phyloP scores from a whole-genome alignment of 2,797 vertebrate genomes.

The Falco peregrinus region DNA sequence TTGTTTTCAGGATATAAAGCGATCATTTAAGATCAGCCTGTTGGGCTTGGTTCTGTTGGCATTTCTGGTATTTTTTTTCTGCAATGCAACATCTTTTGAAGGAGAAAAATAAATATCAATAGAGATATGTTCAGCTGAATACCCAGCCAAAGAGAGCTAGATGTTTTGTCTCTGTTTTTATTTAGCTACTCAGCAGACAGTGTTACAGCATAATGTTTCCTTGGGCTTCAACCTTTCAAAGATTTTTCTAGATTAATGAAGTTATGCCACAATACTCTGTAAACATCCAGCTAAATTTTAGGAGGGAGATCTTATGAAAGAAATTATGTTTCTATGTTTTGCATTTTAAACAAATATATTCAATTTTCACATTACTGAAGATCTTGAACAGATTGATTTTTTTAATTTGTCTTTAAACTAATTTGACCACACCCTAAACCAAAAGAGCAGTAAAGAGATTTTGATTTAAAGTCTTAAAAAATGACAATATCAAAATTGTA shows the following conservation, averaged over 20 bases:
- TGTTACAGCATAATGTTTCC: neutral
- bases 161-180: neutral
- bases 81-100: neutral
- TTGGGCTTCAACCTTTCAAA: neutral
- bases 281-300: neutral
- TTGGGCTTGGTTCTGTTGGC: neutral
- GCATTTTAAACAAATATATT: neutral
- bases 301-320: neutral
- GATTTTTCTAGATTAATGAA: neutral
- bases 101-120: neutral
- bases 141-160: neutral
- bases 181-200: neutral
- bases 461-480: neutral
- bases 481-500: neutral
- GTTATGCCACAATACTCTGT: neutral
- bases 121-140: neutral
- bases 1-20: neutral
- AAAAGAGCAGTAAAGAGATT: neutral
- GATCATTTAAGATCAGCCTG: neutral
- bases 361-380: neutral
- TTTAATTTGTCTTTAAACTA: neutral
- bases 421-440: neutral
- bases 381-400: neutral
- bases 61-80: neutral
- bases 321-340: neutral